Percentiles rank a stretch among this genome's conserved stretches.
phyloP scores from a whole-genome alignment of 2,113 vertebrate genomes.

The Campylomormyrus numenius region DNA sequence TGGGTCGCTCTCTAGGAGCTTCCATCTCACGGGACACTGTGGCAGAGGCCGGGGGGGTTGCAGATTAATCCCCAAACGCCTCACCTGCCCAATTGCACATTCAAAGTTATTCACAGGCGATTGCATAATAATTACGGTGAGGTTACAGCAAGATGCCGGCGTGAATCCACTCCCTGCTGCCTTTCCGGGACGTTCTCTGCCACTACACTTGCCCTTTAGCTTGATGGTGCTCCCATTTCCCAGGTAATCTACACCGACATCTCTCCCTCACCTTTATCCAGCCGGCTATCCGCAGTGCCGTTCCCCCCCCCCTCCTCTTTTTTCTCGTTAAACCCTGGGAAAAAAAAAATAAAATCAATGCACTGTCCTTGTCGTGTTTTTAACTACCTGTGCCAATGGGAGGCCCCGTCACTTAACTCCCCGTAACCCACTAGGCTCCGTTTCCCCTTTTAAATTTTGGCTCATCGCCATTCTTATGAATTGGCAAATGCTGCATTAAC shows the following conservation, averaged over 20 bases:
- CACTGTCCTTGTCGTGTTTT: slow-evolving; percentile 23
- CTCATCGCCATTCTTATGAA: not conserved
- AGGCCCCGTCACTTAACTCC: not conserved
- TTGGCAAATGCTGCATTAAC: not conserved
- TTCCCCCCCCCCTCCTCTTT: not conserved
- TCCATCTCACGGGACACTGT: slow-evolving; percentile 45
- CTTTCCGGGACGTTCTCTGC: not conserved
- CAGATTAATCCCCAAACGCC: slow-evolving; percentile 59
- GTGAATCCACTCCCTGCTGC: slow-evolving; percentile 21
- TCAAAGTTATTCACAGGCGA: slow-evolving; percentile 58
- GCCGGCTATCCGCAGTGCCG: slow-evolving; percentile 11
- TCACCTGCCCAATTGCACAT: slow-evolving; percentile 45
- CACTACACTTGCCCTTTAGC: slow-evolving; percentile 47
- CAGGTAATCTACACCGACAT: slow-evolving; percentile 35
- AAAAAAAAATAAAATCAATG: slow-evolving; percentile 26
- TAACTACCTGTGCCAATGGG: not conserved
- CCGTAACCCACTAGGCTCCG: not conserved
- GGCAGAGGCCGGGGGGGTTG: not conserved
- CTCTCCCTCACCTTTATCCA: slow-evolving; percentile 20
- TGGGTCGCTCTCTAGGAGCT: slow-evolving; percentile 38
- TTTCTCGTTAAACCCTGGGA: slow-evolving; percentile 18
- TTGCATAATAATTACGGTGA: slow-evolving; percentile 59
- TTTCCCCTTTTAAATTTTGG: not conserved
- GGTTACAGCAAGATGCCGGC: slow-evolving; percentile 49
- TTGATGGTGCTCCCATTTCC: slow-evolving; percentile 36